Evolutionary conservation across 2,113 vertebrate genomes (phyloP), one percentile per base, ranked within the genome.

Genomic region (Pipra filicauda): DNA sequence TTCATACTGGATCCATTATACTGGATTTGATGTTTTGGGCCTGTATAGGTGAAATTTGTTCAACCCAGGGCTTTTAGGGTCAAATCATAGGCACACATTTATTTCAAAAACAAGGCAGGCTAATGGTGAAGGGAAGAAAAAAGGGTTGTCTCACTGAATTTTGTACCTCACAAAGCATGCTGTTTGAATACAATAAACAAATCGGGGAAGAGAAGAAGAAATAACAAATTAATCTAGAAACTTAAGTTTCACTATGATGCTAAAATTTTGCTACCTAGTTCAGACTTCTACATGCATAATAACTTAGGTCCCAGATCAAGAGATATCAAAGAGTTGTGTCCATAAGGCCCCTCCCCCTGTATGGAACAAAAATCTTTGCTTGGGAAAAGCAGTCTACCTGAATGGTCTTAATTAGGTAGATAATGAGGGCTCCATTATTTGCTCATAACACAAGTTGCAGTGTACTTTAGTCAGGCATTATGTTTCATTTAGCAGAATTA

Each of bases 21-120:
- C 24, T 26, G 9, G 6, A n/a, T 51, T 15, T 66, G 9, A 8
- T 91, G 46, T 43, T 91, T 70, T 67, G 16, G 5, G 7, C 10
- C 11, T 21, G 12, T 43, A 2, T 18, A 66, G 8, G 4, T 82
- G 33, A 85, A 74, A 70, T 44, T 75, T 0, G 0, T 15, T 79
- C n/a, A 54, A 11, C 39, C 33, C 28, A 22, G 6, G 31, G 2
- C 26, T 64, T 86, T 54, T 51, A 49, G 12, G 5, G 13, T 62
- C 23, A 82, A 51, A 78, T 6, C 61, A 7, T 13, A 58, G 11
- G 24, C 11, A 15, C 43, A 54, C 13, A 9, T 55, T 80, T 76
- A 33, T 35, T 72, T 64, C 28, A 76, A 57, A 84, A 31, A 49
- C 9, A 49, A 28, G 44, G 8, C 7, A 55, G 54, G 20, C 15